Base-by-base conservation (phyloP, 2,113 vertebrate species). In the Sceloporus undulatus region DNA sequence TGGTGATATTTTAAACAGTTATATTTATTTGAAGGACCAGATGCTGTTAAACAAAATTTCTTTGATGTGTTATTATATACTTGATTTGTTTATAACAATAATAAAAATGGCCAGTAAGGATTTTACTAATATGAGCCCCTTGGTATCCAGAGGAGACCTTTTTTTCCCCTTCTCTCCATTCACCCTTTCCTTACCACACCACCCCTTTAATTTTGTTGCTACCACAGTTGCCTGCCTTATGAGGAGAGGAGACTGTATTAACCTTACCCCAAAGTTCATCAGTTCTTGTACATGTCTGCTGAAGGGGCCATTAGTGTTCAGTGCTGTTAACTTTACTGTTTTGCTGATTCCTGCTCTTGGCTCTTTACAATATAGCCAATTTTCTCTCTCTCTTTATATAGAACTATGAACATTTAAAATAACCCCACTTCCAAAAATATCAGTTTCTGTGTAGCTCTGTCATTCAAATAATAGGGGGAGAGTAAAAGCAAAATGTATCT, bases 401-500 rank as follows among this genome's bases (percentile, higher is more conserved):
- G 65, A 59, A 48, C 84, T 34, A 71, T 82, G n/a, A 84, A 87
- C 74, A 68, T 54, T 90, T 91, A 89, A 91, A 92, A 86, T 81
- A 86, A 85, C 88, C 88, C 84, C 86, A 13, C 18, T 0, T 92
- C 79, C 85, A 52, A 11, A 52, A 94, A 71, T 82, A 4, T 56
- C 80, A 90, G 75, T 27, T 79, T 42, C 71, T 86, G 78, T 85
- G 65, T 93, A 79, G 34, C 23, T 76, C 91, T 93, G 54, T 88
- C 82, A 88, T 94, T 93, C 29, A 90, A 94, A 83, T 91, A 71
- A 88, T 91, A 68, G 9, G 27, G 87, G 76, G 79, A 93, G 91
- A 91, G 92, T 90, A 76, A 93, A 66, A 59, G 9, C 38, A 82
- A 85, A 91, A 83, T 21, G 89, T 42, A 84, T 83, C 94, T 96